phyloP scores from a whole-genome alignment of 2,113 vertebrate genomes.

The Myrmecophaga tridactyla region DNA sequence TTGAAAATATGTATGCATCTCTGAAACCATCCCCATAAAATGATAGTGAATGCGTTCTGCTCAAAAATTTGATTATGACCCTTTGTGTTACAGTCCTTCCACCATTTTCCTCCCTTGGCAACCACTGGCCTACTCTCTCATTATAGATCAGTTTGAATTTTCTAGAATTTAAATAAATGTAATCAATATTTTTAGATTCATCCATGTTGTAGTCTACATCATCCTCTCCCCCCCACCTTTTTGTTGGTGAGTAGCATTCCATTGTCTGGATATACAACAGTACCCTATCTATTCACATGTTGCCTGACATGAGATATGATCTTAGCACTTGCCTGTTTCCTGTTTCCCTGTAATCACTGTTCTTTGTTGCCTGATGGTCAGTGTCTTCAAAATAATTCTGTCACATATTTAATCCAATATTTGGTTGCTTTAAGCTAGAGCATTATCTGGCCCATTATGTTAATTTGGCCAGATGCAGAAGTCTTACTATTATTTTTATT shows the following conservation, averaged over 20 bases:
- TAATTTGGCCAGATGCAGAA: not conserved
- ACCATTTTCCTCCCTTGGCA: too few species aligned
- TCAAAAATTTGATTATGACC: not conserved
- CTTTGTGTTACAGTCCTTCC: too few species aligned
- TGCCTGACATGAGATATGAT: not conserved
- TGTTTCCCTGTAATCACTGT: not conserved
- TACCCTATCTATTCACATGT: not conserved
- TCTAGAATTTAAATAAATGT: not conserved
- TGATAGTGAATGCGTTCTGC: not conserved
- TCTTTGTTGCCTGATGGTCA: too few species aligned
- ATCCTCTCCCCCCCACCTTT: not conserved
- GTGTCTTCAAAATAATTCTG: not conserved
- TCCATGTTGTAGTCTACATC: not conserved
- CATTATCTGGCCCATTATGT: not conserved
- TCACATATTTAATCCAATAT: not conserved
- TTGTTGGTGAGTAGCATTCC: not conserved
- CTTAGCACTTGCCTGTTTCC: not conserved
- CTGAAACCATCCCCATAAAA: not conserved
- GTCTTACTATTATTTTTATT: not conserved
- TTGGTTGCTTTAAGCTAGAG: not conserved
- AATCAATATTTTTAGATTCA: not conserved
- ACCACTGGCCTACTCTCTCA: not conserved
- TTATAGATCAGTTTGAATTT: not conserved
- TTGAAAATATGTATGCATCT: not conserved
- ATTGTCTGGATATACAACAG: not conserved